phyloP scores from a whole-genome alignment of 2,888 invertebrate species.

The Drosophila anceps region DNA sequence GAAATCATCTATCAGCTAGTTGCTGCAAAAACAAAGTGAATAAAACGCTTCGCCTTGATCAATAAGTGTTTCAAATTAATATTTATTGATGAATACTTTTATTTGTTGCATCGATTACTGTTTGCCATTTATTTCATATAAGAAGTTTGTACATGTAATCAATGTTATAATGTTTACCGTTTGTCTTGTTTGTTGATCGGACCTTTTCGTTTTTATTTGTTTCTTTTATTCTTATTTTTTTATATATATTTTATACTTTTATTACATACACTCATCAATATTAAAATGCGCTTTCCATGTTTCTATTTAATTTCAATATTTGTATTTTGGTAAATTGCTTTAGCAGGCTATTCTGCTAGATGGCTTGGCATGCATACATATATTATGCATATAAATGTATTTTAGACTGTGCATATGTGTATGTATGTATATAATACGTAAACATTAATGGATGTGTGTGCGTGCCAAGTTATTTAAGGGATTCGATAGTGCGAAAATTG shows the following conservation, averaged over 20 bases:
- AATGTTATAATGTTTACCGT: constrained; percentile 16
- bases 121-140: constrained; percentile 30
- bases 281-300: constrained; percentile 22
- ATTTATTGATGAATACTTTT: constrained; percentile 72
- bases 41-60: too few species aligned
- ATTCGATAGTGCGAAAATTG: not conserved
- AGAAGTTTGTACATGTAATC: constrained; percentile 39
- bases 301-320: not conserved
- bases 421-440: not conserved
- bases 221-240: not conserved
- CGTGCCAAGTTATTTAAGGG: not conserved
- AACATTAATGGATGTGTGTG: not conserved
- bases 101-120: constrained; percentile 35
- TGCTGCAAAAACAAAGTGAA: too few species aligned
- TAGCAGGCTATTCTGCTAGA: constrained; percentile 40
- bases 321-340: constrained; percentile 7
- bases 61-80: constrained; percentile 58
- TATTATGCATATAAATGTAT: constrained; percentile 6
- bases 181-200: not conserved
- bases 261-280: constrained; percentile 43
- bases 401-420: constrained; percentile 6
- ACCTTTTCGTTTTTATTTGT: not conserved
- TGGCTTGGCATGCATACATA: constrained; percentile 5
- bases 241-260: constrained; percentile 6
- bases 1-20: too few species aligned